A percentile compares a stretch with the other conserved stretches of the same genome.
Conservation (phyloP, 2,888 invertebrate species). For the Cremastinae sp. region DNA sequence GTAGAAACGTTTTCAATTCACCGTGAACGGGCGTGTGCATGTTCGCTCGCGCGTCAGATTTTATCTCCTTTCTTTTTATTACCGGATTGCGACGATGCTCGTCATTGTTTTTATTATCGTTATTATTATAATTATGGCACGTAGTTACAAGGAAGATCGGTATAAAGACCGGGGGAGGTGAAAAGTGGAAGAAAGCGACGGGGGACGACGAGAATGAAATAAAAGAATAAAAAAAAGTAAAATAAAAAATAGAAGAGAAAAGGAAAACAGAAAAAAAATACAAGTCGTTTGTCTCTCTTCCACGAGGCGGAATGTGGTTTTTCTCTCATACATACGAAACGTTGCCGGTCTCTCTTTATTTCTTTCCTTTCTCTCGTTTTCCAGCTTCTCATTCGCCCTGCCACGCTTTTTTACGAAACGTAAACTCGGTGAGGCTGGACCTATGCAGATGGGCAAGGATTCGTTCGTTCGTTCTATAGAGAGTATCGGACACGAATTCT, state of each 20-base stretch:
- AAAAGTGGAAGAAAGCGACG: background rate
- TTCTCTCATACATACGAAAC: slow-evolving; percentile 39
- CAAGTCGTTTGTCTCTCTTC: slow-evolving; percentile 60
- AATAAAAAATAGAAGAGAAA: slow-evolving; percentile 19
- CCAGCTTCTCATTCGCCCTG: slow-evolving; percentile 44
- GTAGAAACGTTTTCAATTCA: too few relatives aligned
- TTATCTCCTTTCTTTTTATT: slow-evolving; percentile 19
- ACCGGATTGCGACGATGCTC: slow-evolving; percentile 9
- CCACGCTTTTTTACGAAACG: slow-evolving; percentile 59
- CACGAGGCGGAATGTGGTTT: slow-evolving; percentile 57
- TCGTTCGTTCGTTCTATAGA: slow-evolving; percentile 48
- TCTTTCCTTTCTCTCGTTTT: slow-evolving; percentile 3
- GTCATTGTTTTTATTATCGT: slow-evolving; percentile 31
- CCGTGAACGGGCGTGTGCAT: too few relatives aligned
- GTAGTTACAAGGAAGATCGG: slow-evolving; percentile 25
- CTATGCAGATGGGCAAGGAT: slow-evolving; percentile 66
- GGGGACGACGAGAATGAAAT: background rate
- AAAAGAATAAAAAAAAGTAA: background rate
- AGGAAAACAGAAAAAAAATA: slow-evolving; percentile 35
- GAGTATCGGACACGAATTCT: slow-evolving; percentile 57
- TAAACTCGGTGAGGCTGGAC: slow-evolving; percentile 57
- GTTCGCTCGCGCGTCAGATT: slow-evolving; percentile 31
- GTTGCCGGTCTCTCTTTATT: slow-evolving; percentile 45
- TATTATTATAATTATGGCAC: slow-evolving; percentile 33
- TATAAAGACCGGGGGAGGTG: slow-evolving; percentile 14